These are phyloP conservation scores for Drosophila persimilis DNA, from an alignment of 1,140 invertebrate species.

Conservation along the genomic window DNA sequence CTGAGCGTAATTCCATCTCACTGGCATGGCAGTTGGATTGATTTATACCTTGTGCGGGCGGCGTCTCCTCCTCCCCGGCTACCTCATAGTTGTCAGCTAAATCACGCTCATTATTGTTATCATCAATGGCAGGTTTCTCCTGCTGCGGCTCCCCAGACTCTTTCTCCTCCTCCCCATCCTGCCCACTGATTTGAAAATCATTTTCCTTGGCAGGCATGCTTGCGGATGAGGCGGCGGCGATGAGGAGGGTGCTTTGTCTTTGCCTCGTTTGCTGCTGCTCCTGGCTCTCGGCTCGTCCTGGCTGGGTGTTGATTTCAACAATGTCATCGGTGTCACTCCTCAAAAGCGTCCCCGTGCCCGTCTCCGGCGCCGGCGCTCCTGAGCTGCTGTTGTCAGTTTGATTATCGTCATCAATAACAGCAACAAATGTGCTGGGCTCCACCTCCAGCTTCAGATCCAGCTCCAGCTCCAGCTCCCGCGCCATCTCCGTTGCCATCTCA, in stretches of 20 bases:
- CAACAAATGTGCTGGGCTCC: slow-evolving; percentile 51
- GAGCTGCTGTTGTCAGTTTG: slow-evolving; percentile 73
- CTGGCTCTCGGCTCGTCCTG: slow-evolving; percentile 2
- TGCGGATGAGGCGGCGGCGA: slow-evolving; percentile 7
- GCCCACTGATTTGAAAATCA: slow-evolving; percentile 74
- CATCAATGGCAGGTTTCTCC: slow-evolving; percentile 62
- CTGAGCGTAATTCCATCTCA: slow-evolving; percentile 22
- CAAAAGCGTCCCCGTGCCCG: slow-evolving; percentile 15
- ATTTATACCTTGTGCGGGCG: slow-evolving; percentile 56
- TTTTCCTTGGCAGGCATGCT: slow-evolving; percentile 57
- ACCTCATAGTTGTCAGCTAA: slow-evolving; percentile 76
- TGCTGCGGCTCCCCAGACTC: slow-evolving; percentile 9
- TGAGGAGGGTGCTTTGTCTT: slow-evolving; percentile 5
- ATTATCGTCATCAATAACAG: slow-evolving; percentile 81
- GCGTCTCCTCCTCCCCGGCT: slow-evolving; percentile 20
- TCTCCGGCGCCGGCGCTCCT: slow-evolving; percentile 22
- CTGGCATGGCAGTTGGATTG: slow-evolving; percentile 26
- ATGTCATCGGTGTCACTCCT: slow-evolving; percentile 73
- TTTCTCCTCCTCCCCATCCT: slow-evolving; percentile 8
- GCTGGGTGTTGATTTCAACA: slow-evolving; percentile 74
- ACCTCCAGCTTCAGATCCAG: slow-evolving; percentile 22
- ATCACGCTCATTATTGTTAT: slow-evolving; percentile 82
- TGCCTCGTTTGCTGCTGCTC: no score
- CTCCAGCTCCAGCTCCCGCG: slow-evolving; percentile 39
- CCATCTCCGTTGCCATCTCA: slow-evolving; percentile 20